Base-by-base conservation (phyloP, 1,140 invertebrate species). In the Euschistus heros region DNA sequence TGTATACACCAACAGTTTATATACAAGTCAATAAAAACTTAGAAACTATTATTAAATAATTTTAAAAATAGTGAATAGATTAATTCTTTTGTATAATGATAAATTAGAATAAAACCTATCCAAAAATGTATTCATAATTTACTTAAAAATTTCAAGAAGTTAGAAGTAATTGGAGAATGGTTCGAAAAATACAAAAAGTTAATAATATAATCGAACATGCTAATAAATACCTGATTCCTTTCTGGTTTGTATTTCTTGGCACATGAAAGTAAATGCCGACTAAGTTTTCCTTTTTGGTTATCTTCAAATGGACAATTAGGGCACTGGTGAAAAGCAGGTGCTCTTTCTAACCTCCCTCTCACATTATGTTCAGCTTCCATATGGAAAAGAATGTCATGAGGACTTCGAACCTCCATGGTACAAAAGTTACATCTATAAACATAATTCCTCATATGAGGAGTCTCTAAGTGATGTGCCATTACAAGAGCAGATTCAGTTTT, bases 301-400 rank as follows among this genome's bases (percentile, higher is more conserved):
- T 94, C 91, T 74, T 97, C 94, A 73, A 94, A 97, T 0, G 91
- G 87, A 80, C 94, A 97, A 72, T 93, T 90, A 0, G 90, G 85
- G 75, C 94, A 97, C 71, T 95, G 91, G 76, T 94, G 93, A 73
- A 89, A 90, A 0, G 89, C 84, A 37, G 88, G 85, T 10, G 91
- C 90, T 64, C 89, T 81, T 70, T 94, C 91, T 46, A 96, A 76
- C 67, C 87, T 82, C 14, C 88, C 90, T 64, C 86, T 80, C 14
- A 89, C 85, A 69, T 86, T 87, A 75, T 98, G 94, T 71, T 91
- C 84, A 0, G 85, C 84, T 72, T 94, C 88, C 88, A 95, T 93
- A 71, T 98, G 94, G 72, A 85, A 91, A 6, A 94, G 77, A 68
- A 96, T 95, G 73, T 92, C 88, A 69, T 90, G 88, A 13, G 89